Conservation (phyloP, 1,140 invertebrate species). For the Brachionus asplanchnoidis region DNA sequence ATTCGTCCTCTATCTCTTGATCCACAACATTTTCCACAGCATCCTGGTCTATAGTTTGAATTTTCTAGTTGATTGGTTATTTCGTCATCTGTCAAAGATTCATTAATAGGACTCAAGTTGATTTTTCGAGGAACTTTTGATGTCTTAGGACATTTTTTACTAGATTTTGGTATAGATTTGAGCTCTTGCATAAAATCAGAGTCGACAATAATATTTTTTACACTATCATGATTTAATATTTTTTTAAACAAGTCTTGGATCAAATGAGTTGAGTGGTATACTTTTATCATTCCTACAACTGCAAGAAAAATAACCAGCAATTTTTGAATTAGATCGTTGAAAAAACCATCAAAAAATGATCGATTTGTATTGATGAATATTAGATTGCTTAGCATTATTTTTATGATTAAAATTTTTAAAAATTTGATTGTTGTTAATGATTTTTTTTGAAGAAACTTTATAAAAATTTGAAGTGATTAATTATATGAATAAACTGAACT, state of each 20-base stretch:
- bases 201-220: background rate
- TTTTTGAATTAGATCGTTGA: background rate
- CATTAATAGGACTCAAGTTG: background rate
- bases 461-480: background rate
- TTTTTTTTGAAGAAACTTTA: no score
- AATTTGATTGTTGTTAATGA: background rate
- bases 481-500: background rate
- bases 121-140: background rate
- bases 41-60: background rate
- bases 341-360: background rate
- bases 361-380: background rate
- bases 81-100: background rate
- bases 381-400: background rate
- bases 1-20: background rate
- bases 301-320: background rate
- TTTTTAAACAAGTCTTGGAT: background rate
- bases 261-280: background rate
- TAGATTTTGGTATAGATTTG: background rate
- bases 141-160: background rate
- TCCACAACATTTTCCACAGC: conserved; percentile 19
- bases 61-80: background rate
- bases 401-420: background rate
- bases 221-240: background rate
- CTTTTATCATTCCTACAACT: background rate
- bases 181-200: background rate